Percentiles rank a stretch among this genome's conserved stretches.
Evolutionary conservation across 2,797 vertebrate species (phyloP).

Genomic region (Anguilla anguilla): DNA sequence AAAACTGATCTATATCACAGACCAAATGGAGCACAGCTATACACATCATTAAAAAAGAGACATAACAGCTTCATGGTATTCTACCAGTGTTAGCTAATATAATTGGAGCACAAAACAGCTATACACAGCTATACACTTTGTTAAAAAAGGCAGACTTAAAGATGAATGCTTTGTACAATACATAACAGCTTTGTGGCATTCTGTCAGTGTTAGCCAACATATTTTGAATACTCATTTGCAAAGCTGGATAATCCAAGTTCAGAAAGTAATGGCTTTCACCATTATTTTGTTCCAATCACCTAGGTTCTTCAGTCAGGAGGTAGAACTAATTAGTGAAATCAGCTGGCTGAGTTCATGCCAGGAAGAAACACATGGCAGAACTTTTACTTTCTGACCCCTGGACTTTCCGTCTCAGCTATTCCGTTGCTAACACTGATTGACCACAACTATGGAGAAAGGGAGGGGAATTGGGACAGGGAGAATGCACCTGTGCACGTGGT

Average conservation of each 20-base stretch:
- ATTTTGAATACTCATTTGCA: background rate
- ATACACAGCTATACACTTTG: background rate
- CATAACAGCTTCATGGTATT: constrained; percentile 4
- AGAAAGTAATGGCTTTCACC: background rate
- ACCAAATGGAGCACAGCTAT: background rate
- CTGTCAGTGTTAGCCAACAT: background rate
- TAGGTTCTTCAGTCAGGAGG: background rate
- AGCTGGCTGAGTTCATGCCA: background rate
- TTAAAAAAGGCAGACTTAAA: background rate
- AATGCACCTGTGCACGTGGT: constrained; percentile 27
- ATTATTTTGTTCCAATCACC: background rate
- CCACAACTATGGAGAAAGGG: background rate
- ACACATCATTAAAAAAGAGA: background rate
- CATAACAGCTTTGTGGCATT: background rate
- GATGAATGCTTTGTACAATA: background rate
- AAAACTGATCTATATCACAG: background rate
- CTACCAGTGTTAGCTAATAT: background rate
- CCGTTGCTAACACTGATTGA: background rate
- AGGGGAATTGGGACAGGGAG: constrained; percentile 1
- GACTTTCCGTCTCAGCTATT: background rate
- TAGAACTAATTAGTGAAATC: background rate
- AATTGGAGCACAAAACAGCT: background rate
- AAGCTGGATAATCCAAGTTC: background rate
- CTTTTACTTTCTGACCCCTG: background rate
- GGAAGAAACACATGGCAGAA: background rate